Conservation (phyloP, 2,113 vertebrate species). For the Cavia porcellus region DNA sequence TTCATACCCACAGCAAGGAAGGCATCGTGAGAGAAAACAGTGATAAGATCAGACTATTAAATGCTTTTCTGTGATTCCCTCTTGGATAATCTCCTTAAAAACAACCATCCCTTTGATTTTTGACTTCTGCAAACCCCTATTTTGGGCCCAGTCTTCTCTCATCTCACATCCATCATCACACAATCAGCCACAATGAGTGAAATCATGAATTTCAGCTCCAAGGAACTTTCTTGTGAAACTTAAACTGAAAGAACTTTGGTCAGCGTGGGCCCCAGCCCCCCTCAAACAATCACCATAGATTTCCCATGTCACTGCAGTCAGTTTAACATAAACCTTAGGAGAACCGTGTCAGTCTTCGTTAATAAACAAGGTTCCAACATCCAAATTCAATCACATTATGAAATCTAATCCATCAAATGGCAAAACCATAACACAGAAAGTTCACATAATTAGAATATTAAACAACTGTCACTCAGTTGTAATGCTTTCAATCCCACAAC, state of each 20-base stretch:
- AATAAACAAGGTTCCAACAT: constrained; percentile 83
- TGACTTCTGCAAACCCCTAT: background rate
- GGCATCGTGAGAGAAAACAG: constrained; percentile 33
- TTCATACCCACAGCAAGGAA: constrained; percentile 15
- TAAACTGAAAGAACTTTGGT: constrained; percentile 58
- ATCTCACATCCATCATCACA: constrained; percentile 53
- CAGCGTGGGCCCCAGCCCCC: background rate
- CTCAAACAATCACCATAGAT: constrained; percentile 70
- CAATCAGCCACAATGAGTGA: constrained; percentile 47
- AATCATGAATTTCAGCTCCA: constrained; percentile 58
- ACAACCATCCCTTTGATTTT: constrained; percentile 56
- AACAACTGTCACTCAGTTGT: constrained; percentile 76
- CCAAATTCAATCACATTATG: constrained; percentile 79
- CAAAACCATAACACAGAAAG: constrained; percentile 81
- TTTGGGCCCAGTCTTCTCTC: constrained; percentile 40
- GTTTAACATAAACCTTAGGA: constrained; percentile 82
- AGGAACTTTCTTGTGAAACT: constrained; percentile 62
- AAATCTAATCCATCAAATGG: constrained; percentile 83
- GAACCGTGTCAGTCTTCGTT: constrained; percentile 81
- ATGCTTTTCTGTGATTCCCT: background rate
- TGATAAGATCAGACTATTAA: constrained; percentile 58
- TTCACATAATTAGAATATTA: constrained; percentile 79
- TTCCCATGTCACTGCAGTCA: constrained; percentile 72
- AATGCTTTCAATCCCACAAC: constrained; percentile 40
- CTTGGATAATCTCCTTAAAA: constrained; percentile 28